Evolutionary conservation across 1,140 invertebrate genomes (phyloP).

Genomic region (Trichomalopsis sarcophagae): DNA sequence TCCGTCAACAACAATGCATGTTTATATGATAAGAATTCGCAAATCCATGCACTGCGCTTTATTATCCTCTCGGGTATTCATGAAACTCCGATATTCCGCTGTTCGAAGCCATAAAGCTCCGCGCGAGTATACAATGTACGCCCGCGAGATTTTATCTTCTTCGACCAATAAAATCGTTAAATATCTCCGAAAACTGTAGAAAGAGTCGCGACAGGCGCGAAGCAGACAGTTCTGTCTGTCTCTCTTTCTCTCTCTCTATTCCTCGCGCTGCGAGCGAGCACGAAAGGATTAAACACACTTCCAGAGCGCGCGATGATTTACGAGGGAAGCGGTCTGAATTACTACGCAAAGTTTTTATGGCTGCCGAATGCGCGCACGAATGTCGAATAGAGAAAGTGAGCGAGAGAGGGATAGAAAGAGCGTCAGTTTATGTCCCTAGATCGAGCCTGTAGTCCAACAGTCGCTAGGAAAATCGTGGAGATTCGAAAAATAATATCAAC

Average conservation of each 20-base stretch:
- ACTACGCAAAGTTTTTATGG: slow-evolving; percentile 64
- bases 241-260: too few relatives aligned
- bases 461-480: slow-evolving; percentile 63
- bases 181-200: slow-evolving; percentile 27
- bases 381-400: not conserved
- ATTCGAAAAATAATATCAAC: slow-evolving; percentile 53
- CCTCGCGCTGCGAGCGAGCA: slow-evolving; percentile 33
- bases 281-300: slow-evolving; percentile 64
- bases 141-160: not conserved
- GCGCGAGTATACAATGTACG: not conserved
- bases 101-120: not conserved
- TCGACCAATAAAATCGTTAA: slow-evolving; percentile 39
- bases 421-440: not conserved
- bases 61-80: not conserved
- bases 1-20: not conserved
- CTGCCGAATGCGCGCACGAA: slow-evolving; percentile 53
- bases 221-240: slow-evolving; percentile 6
- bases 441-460: slow-evolving; percentile 50
- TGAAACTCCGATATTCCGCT: not conserved
- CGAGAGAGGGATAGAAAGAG: not conserved
- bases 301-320: slow-evolving; percentile 61
- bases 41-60: not conserved
- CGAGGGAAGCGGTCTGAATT: slow-evolving; percentile 59
- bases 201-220: slow-evolving; percentile 35
- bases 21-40: not conserved